Evolutionary conservation across 2,113 vertebrate genomes (phyloP), one percentile per base, ranked within the genome.

Genomic region (Oryzias melastigma): DNA sequence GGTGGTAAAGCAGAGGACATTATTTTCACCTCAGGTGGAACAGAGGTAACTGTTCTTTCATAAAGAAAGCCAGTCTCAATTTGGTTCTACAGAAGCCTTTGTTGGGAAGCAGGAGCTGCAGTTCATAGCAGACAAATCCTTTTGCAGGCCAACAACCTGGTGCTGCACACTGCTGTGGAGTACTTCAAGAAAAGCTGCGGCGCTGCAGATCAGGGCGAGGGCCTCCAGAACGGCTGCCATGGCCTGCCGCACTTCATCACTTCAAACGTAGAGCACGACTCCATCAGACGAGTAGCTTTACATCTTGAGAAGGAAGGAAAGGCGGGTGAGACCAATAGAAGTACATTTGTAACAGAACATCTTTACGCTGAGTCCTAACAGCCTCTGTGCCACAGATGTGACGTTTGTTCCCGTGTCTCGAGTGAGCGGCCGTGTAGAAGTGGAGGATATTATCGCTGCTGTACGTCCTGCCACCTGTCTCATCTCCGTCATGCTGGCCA

Each of bases 401-500:
- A 95, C 95, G 3, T 95, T 92, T 41, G 93, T 99, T 68, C 87
- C 92, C 0, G 94, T 97, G 74, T 98, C 95, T 49, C 91, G 83
- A 41, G 77, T 49, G 51, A 95, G 83, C 0, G 96, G 92, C 2
- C 90, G 15, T 16, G 92, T 90, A 0, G 95, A 98, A 71, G 94
- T 90, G 1, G 93, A 95, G 0, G 94, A 97, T 13, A 7, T 98
- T 22, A 62, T 99, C 0, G 90, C 94, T 0, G 91, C 93, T 0
- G 24, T 99, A 60, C 91, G 93, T 52, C 94, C 95, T 0, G 88
- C 90, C 88, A 99, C 97, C 0, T 95, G 97, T 85, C 91, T 99
- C 1, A 85, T 99, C 76, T 96, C 95, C 15, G 7, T 98, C 70
- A 99, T 98, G 97, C 57, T 98, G 86, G 97, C 97, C 69, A 99